These are phyloP conservation scores for Erythrocercus mccallii DNA, from an alignment of 2,113 vertebrate species.

Conservation along the genomic window DNA sequence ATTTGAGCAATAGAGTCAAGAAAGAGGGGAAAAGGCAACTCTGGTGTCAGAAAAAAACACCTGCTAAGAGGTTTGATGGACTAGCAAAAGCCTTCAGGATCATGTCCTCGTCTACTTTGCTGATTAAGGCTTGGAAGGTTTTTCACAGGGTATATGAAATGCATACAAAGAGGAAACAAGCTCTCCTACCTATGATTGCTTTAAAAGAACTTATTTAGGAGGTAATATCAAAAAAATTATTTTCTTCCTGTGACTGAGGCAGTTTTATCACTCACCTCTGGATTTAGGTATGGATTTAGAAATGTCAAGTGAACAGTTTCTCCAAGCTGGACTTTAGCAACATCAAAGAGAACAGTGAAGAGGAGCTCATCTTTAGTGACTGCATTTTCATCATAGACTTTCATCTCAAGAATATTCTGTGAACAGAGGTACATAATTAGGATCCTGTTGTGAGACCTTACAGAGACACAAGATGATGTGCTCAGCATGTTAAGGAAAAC, in stretches of 20 bases:
- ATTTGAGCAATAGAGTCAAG: not conserved
- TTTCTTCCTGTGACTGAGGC: not conserved
- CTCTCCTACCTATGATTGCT: not conserved
- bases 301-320: conserved; percentile 16
- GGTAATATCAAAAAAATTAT: not conserved
- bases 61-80: not conserved
- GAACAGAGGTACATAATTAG: not conserved
- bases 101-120: not conserved
- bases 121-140: not conserved
- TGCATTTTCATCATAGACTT: conserved; percentile 68
- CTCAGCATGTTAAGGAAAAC: not conserved
- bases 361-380: conserved; percentile 59
- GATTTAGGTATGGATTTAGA: conserved; percentile 23
- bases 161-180: not conserved
- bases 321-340: conserved; percentile 68
- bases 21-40: not conserved
- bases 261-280: conserved; percentile 27
- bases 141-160: not conserved
- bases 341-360: conserved; percentile 68
- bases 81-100: not conserved
- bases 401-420: conserved; percentile 77
- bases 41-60: not conserved
- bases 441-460: not conserved
- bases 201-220: not conserved
- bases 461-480: not conserved